Evolutionary conservation across 2,888 invertebrate species (phyloP).

Genomic region (Parascotia fuliginaria): DNA sequence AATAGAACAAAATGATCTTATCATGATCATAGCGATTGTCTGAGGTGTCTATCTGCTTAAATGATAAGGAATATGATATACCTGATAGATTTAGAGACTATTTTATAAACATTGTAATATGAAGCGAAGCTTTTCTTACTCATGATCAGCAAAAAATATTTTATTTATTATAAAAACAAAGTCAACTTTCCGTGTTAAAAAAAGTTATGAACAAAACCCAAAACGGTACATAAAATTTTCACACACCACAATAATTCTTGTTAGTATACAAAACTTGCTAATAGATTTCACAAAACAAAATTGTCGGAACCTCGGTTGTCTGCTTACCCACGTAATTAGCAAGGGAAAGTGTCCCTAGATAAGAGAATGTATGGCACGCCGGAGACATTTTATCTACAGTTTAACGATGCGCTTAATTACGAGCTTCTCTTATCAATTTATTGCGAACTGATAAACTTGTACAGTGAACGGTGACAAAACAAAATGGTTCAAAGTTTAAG

Average conservation of each 20-base stretch:
- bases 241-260: slow-evolving; percentile 17
- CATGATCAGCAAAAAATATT: too few relatives aligned
- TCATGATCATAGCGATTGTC: too few relatives aligned
- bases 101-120: too few relatives aligned
- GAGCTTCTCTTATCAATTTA: slow-evolving; percentile 19
- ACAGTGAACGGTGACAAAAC: neutral
- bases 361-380: slow-evolving; percentile 51
- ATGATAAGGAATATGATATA: too few relatives aligned
- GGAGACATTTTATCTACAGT: slow-evolving; percentile 51
- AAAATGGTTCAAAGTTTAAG: too few relatives aligned
- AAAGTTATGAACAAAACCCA: too few relatives aligned
- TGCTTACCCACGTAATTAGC: slow-evolving; percentile 58
- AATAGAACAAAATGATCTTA: too few relatives aligned
- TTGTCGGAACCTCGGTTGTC: slow-evolving; percentile 40
- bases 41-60: too few relatives aligned
- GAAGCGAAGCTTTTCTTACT: too few relatives aligned
- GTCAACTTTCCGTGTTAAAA: too few relatives aligned
- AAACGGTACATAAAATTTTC: slow-evolving; percentile 19
- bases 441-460: slow-evolving; percentile 7
- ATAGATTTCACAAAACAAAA: slow-evolving; percentile 41
- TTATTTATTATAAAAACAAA: too few relatives aligned
- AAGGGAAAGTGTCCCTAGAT: slow-evolving; percentile 65
- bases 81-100: too few relatives aligned
- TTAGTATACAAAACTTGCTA: slow-evolving; percentile 31
- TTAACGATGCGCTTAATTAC: slow-evolving; percentile 47